phyloP scores from a whole-genome alignment of 2,888 invertebrate genomes.

The Trachelus tabidus region DNA sequence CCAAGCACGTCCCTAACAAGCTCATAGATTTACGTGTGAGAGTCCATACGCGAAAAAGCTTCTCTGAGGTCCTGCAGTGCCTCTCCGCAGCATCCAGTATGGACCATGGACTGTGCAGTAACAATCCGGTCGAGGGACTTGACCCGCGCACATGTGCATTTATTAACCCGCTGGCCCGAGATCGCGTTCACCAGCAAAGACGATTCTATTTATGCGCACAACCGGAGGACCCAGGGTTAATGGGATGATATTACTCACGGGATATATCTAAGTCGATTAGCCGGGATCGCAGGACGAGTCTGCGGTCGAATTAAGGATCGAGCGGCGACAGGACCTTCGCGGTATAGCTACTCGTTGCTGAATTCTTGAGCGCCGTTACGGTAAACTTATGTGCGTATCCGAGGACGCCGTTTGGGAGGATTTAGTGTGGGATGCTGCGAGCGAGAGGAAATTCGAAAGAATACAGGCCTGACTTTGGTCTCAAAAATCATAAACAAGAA shows the following conservation, averaged over 20 bases:
- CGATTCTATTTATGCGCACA: conserved; percentile 58
- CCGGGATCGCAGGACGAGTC: conserved; percentile 47
- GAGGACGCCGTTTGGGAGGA: background rate
- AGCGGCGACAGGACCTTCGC: conserved; percentile 9
- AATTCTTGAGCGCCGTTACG: background rate
- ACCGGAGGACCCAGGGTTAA: conserved; percentile 50
- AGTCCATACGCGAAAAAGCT: background rate
- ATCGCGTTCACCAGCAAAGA: conserved; percentile 41
- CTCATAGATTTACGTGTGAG: background rate
- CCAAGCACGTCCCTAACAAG: conserved; percentile 6
- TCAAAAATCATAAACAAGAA: background rate
- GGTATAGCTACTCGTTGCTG: background rate
- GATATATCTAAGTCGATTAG: conserved; percentile 53
- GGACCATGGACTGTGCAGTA: background rate
- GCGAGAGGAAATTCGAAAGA: background rate
- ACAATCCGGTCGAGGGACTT: conserved; percentile 2
- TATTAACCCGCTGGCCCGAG: conserved; percentile 45
- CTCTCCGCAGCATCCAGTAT: background rate
- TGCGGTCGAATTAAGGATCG: conserved; percentile 44
- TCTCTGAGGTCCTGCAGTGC: background rate
- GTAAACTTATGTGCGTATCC: too few relatives aligned
- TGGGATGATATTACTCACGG: conserved; percentile 56
- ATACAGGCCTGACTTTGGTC: background rate
- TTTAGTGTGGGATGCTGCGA: background rate
- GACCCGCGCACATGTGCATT: conserved; percentile 38